Conservation (phyloP, 2,797 vertebrate genomes). For the Enteromius afrohamiltoni region DNA sequence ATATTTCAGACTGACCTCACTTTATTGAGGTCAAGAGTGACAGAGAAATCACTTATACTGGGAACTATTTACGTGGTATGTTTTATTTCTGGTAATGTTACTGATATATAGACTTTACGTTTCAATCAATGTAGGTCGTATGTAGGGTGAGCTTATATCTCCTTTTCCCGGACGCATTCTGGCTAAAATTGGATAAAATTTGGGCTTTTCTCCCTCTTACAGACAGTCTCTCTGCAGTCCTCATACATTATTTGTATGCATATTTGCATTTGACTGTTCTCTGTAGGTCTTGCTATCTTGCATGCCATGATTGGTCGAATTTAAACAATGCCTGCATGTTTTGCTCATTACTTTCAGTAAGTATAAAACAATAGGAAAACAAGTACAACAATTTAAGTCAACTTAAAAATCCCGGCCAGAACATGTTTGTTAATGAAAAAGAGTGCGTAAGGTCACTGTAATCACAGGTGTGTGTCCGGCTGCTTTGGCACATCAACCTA, state of each 20-base stretch:
- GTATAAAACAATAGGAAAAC: neutral
- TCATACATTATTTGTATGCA: neutral
- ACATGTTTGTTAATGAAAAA: neutral
- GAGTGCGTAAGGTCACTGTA: neutral
- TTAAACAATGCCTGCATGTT: neutral
- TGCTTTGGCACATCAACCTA: too few species aligned
- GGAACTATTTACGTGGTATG: neutral
- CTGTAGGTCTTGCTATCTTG: neutral
- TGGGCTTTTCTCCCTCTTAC: neutral
- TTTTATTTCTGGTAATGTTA: neutral
- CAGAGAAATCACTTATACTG: neutral
- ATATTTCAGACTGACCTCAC: constrained; percentile 44
- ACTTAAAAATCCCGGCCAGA: neutral
- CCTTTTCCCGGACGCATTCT: neutral
- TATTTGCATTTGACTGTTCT: neutral
- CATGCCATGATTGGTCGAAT: neutral
- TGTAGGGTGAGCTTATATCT: neutral
- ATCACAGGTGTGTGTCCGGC: neutral
- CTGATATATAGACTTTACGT: neutral
- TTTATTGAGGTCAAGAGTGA: neutral
- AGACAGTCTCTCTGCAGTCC: neutral
- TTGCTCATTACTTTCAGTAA: neutral
- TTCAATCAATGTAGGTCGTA: neutral
- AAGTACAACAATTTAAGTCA: neutral
- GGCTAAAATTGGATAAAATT: neutral